These are phyloP conservation scores for Drosophila orosa DNA, from an alignment of 1,140 invertebrate genomes.

Conservation along the genomic window DNA sequence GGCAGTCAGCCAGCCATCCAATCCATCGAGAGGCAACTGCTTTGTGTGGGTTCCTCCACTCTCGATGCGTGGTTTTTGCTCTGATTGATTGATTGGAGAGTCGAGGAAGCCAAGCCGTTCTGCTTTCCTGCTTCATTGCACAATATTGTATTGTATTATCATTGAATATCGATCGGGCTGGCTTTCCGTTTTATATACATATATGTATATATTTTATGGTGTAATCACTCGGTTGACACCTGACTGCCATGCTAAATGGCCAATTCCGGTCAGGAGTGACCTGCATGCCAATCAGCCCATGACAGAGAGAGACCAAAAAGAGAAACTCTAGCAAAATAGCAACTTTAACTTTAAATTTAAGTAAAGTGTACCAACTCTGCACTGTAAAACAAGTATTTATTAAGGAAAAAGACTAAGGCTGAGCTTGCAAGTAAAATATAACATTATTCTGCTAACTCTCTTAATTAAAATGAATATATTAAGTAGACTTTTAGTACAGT, in stretches of 20 bases:
- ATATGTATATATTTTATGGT: slow-evolving; percentile 5
- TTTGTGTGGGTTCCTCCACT: slow-evolving; percentile 2
- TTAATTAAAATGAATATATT: background rate
- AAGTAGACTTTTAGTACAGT: background rate
- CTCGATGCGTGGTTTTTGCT: background rate
- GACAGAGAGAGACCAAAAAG: slow-evolving; percentile 8
- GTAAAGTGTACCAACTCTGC: background rate
- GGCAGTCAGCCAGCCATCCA: background rate
- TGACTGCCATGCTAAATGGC: slow-evolving; percentile 44
- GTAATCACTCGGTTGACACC: slow-evolving; percentile 36
- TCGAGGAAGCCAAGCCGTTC: background rate
- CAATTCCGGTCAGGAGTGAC: slow-evolving; percentile 48
- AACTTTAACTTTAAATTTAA: background rate
- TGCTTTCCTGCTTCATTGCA: slow-evolving; percentile 25
- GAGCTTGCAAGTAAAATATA: background rate
- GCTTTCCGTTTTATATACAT: background rate
- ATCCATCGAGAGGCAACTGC: background rate
- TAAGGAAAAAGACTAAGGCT: background rate
- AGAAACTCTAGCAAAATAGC: slow-evolving; percentile 25
- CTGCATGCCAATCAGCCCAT: slow-evolving; percentile 43
- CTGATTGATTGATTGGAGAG: slow-evolving; percentile 12
- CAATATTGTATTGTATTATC: slow-evolving; percentile 15
- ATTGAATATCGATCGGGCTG: slow-evolving; percentile 10
- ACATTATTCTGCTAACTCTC: background rate
- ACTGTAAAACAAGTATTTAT: background rate